Conservation (phyloP, 2,797 vertebrate genomes). For the Odontamblyopus rebecca region DNA sequence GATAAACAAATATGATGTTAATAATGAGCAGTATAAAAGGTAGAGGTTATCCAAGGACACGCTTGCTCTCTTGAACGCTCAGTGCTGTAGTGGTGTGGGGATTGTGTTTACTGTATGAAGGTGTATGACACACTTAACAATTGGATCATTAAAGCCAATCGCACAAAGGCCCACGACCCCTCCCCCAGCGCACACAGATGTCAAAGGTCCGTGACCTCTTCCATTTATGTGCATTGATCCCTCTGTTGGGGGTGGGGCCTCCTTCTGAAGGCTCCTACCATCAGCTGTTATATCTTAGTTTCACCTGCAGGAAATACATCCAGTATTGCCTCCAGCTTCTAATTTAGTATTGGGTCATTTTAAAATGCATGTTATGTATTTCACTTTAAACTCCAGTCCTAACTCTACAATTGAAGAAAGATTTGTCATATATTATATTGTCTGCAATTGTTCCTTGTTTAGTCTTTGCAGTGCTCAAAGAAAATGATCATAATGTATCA, state of each 20-base stretch:
- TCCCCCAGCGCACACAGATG: conserved; percentile 76
- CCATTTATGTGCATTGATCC: conserved; percentile 82
- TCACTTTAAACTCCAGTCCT: not conserved
- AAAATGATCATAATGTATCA: not conserved
- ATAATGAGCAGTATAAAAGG: conserved; percentile 12
- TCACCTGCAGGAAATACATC: conserved; percentile 62
- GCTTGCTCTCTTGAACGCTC: not conserved
- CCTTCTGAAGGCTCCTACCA: conserved; percentile 53
- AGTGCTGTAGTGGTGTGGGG: conserved; percentile 7
- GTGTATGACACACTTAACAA: conserved; percentile 66
- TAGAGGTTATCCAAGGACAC: not conserved
- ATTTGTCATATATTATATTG: not conserved
- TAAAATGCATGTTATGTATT: not conserved
- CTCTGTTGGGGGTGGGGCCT: conserved; percentile 63
- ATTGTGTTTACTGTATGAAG: conserved; percentile 64
- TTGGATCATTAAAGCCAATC: conserved; percentile 77
- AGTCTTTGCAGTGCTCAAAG: not conserved
- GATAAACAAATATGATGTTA: conserved; percentile 19
- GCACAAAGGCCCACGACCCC: conserved; percentile 69
- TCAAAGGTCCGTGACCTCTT: conserved; percentile 82
- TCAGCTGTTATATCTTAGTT: conserved; percentile 79
- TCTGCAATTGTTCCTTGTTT: no score
- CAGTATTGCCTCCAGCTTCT: not conserved
- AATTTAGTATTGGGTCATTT: not conserved
- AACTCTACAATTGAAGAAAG: not conserved